Evolutionary conservation across 2,888 invertebrate species (phyloP).

Genomic region (Pogonocherus hispidulus): DNA sequence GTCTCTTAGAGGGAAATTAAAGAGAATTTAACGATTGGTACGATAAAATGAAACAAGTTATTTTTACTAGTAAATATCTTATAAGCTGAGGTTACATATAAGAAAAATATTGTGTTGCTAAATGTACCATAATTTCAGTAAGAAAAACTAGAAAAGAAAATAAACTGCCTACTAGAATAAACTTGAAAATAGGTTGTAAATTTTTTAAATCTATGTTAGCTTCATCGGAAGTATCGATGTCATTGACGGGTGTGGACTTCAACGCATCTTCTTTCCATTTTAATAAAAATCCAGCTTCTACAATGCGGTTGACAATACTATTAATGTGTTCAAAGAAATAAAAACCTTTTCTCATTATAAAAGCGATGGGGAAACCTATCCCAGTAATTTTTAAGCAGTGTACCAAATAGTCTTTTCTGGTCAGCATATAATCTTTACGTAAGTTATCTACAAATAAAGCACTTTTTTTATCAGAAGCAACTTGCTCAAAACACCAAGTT

Average conservation of each 20-base stretch:
- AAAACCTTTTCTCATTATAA: conserved; percentile 5
- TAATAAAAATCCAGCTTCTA: not conserved
- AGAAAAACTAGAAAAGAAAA: not conserved
- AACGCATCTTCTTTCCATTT: not conserved
- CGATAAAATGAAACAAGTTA: too few species aligned
- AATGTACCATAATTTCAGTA: not conserved
- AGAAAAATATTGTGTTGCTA: too few species aligned
- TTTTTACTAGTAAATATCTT: too few species aligned
- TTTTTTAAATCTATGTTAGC: not conserved
- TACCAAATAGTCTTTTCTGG: not conserved
- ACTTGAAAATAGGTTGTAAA: not conserved
- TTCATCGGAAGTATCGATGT: not conserved
- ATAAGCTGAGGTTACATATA: too few species aligned
- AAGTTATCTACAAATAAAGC: not conserved
- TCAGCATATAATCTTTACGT: not conserved
- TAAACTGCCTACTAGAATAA: not conserved
- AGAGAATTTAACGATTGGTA: too few species aligned
- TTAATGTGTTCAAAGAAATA: not conserved
- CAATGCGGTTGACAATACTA: not conserved
- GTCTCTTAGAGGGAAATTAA: too few species aligned
- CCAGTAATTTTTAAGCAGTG: not conserved
- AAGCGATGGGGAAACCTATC: not conserved
- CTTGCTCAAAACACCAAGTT: not conserved
- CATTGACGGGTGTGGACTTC: not conserved
- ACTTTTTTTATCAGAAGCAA: not conserved